Evolutionary conservation across 2,797 vertebrate species (phyloP).

Genomic region (Botia almorhae): DNA sequence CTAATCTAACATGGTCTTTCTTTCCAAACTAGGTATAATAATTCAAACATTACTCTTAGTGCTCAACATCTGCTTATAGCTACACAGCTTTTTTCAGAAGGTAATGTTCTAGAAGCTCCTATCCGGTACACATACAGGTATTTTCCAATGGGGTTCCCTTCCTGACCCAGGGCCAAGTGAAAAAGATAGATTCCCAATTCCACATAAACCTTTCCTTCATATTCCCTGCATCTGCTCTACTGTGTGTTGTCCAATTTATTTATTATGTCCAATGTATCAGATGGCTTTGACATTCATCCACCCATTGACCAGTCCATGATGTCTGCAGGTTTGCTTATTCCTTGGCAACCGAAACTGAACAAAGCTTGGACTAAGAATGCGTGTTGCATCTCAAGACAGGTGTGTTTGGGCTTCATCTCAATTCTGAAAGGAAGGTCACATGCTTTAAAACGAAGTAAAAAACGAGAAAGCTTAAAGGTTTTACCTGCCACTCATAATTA

Average conservation of each 20-base stretch:
- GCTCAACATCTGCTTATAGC: conserved; percentile 41
- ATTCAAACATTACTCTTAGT: conserved; percentile 11
- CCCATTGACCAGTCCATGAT: conserved; percentile 28
- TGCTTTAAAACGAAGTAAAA: conserved; percentile 19
- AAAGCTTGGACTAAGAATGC: background rate
- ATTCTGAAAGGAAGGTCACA: conserved; percentile 26
- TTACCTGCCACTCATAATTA: background rate
- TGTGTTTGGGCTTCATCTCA: conserved; percentile 42
- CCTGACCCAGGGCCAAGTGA: conserved; percentile 30
- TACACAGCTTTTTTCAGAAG: conserved; percentile 42
- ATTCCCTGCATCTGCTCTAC: background rate
- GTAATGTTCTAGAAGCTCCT: conserved; percentile 26
- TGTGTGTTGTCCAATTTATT: conserved; percentile 18
- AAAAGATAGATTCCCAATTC: conserved; percentile 29
- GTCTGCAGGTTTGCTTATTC: conserved; percentile 41
- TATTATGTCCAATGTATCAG: conserved; percentile 27
- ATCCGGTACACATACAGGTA: background rate
- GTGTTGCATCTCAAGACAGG: conserved; percentile 1
- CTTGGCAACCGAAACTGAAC: conserved; percentile 40
- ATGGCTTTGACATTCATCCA: conserved; percentile 25
- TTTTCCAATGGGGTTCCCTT: conserved; percentile 49
- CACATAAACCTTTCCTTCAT: conserved; percentile 21
- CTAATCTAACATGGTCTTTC: too few species aligned
- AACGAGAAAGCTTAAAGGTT: background rate
- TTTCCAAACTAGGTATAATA: conserved; percentile 18